phyloP scores from a whole-genome alignment of 2,888 invertebrate genomes.

The Flexamia atlantica region DNA sequence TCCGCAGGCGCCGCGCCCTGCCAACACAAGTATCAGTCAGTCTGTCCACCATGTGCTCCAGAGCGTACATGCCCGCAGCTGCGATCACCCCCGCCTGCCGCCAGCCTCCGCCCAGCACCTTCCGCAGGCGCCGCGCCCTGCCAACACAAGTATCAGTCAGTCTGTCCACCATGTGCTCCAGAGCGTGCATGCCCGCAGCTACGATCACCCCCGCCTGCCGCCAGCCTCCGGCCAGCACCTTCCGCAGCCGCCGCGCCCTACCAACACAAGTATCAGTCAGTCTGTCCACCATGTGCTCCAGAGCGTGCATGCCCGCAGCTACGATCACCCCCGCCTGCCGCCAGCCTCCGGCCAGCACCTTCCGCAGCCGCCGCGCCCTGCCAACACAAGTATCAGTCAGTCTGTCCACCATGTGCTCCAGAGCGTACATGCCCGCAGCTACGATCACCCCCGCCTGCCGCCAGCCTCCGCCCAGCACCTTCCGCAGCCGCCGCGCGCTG shows the following conservation, averaged over 20 bases:
- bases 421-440: conserved; percentile 90
- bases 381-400: conserved; percentile 77
- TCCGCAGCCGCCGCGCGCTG: conserved; percentile 88
- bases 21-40: background rate
- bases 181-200: conserved; percentile 90
- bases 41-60: conserved; percentile 86
- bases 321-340: conserved; percentile 94
- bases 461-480: conserved; percentile 96
- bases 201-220: conserved; percentile 94
- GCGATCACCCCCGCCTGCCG: conserved; percentile 94
- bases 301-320: conserved; percentile 90
- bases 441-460: conserved; percentile 94
- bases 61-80: conserved; percentile 90
- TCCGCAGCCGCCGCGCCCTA: conserved; percentile 82
- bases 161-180: conserved; percentile 86
- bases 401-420: conserved; percentile 84
- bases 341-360: conserved; percentile 96
- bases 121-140: conserved; percentile 89
- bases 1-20: conserved; percentile 89
- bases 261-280: conserved; percentile 81
- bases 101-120: conserved; percentile 96
- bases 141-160: conserved; percentile 75
- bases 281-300: conserved; percentile 86
- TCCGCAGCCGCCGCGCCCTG: conserved; percentile 82
- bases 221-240: conserved; percentile 96